These are phyloP conservation scores for Stenchaetothrips biformis DNA, from an alignment of 2,888 invertebrate species.

Conservation along the genomic window DNA sequence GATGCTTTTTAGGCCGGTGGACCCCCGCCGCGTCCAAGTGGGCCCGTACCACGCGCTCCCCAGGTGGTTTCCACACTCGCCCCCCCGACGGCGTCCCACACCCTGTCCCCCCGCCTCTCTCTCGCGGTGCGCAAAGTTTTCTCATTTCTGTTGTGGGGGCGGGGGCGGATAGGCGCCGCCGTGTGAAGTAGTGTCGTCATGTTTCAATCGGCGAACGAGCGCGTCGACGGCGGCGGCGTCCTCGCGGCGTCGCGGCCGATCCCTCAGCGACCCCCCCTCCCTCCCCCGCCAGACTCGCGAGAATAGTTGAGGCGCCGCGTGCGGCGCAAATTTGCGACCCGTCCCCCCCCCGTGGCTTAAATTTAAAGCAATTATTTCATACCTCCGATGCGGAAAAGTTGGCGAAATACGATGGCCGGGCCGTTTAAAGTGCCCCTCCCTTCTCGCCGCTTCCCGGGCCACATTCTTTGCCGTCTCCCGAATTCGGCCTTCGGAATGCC, in stretches of 20 bases:
- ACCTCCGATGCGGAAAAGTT: too few relatives aligned
- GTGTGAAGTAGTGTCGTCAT: constrained; percentile 15
- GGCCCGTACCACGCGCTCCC: neutral
- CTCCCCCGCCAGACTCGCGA: neutral
- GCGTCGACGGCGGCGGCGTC: too few relatives aligned
- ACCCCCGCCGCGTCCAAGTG: neutral
- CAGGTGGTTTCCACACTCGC: neutral
- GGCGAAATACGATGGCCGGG: too few relatives aligned
- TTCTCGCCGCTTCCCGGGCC: too few relatives aligned
- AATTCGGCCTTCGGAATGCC: too few relatives aligned
- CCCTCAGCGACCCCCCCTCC: neutral
- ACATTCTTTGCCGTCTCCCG: too few relatives aligned
- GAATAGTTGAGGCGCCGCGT: neutral
- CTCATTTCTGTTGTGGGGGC: constrained; percentile 13
- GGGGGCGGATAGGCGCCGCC: neutral
- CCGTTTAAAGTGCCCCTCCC: too few relatives aligned
- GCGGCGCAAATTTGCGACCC: too few relatives aligned
- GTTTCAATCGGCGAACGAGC: neutral
- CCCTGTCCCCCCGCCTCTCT: neutral
- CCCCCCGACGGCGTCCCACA: too few relatives aligned
- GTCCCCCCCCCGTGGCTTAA: neutral
- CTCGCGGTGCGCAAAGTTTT: neutral
- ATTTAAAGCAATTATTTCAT: neutral
- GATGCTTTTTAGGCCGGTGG: neutral
- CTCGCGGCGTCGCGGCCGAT: neutral